Percentiles rank a stretch among this genome's conserved stretches.
phyloP scores from a whole-genome alignment of 2,888 invertebrate genomes.

The Cacoxenus indagator region DNA sequence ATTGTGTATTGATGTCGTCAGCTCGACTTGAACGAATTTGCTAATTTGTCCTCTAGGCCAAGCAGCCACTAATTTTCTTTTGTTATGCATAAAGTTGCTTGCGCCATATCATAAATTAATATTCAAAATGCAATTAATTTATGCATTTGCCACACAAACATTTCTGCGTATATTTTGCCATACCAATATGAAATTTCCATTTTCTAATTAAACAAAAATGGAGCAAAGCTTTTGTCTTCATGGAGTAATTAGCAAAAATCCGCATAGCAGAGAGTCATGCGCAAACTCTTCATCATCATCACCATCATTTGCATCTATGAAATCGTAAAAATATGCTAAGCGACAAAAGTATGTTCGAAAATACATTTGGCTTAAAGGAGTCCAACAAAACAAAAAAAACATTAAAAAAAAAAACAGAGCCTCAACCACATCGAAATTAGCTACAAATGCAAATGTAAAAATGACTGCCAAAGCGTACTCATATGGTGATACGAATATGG shows the following conservation, averaged over 20 bases:
- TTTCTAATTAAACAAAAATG: constrained; percentile 12
- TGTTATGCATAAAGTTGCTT: neutral
- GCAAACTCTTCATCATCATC: neutral
- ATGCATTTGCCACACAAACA: neutral
- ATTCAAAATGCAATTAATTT: constrained; percentile 54
- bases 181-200: neutral
- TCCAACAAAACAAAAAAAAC: neutral
- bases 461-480: constrained; percentile 44
- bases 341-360: constrained; percentile 48
- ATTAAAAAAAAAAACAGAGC: neutral
- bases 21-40: neutral
- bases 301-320: neutral
- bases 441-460: constrained; percentile 64
- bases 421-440: constrained; percentile 52
- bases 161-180: neutral
- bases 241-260: constrained; percentile 56
- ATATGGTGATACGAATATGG: neutral
- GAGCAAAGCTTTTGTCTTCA: neutral
- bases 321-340: constrained; percentile 51
- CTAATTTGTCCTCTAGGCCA: neutral
- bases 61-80: neutral
- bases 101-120: constrained; percentile 30
- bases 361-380: neutral
- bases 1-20: neutral
- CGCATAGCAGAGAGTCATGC: constrained; percentile 21